Evolutionary conservation across 2,888 invertebrate species (phyloP).

Genomic region (Barypeithes pellucidus): DNA sequence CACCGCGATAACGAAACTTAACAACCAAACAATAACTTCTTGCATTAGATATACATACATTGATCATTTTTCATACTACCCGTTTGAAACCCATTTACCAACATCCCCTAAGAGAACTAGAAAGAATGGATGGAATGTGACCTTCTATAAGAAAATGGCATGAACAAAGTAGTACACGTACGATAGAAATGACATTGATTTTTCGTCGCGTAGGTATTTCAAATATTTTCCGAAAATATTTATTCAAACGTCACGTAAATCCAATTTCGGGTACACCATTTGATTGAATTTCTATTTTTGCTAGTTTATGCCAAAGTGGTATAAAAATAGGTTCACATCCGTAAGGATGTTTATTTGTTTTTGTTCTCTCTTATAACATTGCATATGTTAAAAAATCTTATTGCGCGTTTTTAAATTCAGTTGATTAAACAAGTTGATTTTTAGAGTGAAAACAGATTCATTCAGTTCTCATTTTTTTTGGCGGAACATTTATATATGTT

Average conservation of each 20-base stretch:
- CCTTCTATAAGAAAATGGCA: neutral
- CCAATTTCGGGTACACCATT: neutral
- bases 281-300: slow-evolving; percentile 21
- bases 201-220: neutral
- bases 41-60: too few species aligned
- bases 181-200: neutral
- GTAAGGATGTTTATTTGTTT: slow-evolving; percentile 31
- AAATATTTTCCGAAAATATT: neutral
- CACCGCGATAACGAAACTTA: too few species aligned
- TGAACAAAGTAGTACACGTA: neutral
- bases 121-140: too few species aligned
- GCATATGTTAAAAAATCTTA: neutral
- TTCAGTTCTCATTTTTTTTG: too few species aligned
- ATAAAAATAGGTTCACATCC: slow-evolving; percentile 34
- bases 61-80: too few species aligned
- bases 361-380: slow-evolving; percentile 19
- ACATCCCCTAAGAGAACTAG: too few species aligned
- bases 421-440: neutral
- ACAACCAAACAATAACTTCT: too few species aligned
- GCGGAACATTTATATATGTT: too few species aligned
- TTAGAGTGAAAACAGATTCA: too few species aligned
- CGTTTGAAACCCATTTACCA: too few species aligned
- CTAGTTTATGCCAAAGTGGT: slow-evolving; percentile 25
- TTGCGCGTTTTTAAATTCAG: slow-evolving; percentile 6
- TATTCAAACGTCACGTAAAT: neutral